Evolutionary conservation across 2,888 invertebrate species (phyloP).

Genomic region (Watsonalla cultraria): DNA sequence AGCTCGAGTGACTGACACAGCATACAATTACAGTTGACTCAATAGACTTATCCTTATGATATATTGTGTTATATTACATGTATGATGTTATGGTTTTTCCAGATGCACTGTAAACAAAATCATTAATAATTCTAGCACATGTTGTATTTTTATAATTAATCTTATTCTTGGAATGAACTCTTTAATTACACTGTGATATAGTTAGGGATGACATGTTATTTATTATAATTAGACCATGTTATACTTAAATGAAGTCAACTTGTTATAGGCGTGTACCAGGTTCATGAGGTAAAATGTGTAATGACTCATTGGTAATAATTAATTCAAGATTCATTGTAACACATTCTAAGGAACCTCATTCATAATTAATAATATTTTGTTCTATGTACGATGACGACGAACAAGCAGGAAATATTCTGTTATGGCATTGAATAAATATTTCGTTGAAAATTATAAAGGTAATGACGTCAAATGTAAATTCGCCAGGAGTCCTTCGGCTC

Average conservation of each 20-base stretch:
- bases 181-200: too few relatives aligned
- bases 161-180: neutral
- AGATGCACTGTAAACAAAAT: neutral
- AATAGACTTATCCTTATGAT: neutral
- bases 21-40: neutral
- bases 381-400: slow-evolving; percentile 30
- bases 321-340: slow-evolving; percentile 41
- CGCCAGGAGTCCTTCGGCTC: neutral
- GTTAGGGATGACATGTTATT: neutral
- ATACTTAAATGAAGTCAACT: neutral
- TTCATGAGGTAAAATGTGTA: slow-evolving; percentile 21
- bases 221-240: too few relatives aligned
- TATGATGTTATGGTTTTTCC: neutral
- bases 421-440: slow-evolving; percentile 1
- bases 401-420: slow-evolving; percentile 32
- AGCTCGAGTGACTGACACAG: neutral
- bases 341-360: slow-evolving; percentile 57
- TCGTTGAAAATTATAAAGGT: slow-evolving; percentile 1
- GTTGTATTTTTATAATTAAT: neutral
- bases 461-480: neutral
- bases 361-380: slow-evolving; percentile 61
- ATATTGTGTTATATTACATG: neutral
- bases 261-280: neutral
- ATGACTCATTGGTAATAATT: slow-evolving; percentile 25
- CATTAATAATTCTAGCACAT: too few relatives aligned